A percentile compares a stretch with the other conserved stretches of the same genome.
Conservation (phyloP, 2,888 invertebrate species). For the Melipona beecheii region DNA sequence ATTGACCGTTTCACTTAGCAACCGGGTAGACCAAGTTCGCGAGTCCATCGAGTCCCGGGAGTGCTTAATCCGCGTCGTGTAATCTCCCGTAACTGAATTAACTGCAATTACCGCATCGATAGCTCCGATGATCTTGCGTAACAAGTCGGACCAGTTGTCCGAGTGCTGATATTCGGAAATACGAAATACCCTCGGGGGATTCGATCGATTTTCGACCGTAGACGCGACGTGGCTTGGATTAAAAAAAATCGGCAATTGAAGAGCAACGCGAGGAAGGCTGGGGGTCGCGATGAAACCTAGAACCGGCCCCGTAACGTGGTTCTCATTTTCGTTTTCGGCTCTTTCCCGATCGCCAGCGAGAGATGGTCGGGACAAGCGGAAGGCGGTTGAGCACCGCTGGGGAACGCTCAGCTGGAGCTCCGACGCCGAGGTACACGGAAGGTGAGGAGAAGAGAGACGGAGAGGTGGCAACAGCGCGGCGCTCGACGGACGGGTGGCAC, state of each 20-base stretch:
- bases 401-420: slow-evolving; percentile 77
- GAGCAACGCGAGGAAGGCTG: not conserved
- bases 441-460: slow-evolving; percentile 69
- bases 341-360: too few species aligned
- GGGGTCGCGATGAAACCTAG: slow-evolving; percentile 11
- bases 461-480: slow-evolving; percentile 81
- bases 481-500: slow-evolving; percentile 75
- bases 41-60: not conserved
- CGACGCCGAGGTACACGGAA: slow-evolving; percentile 57
- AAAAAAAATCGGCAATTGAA: slow-evolving; percentile 14
- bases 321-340: slow-evolving; percentile 23
- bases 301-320: slow-evolving; percentile 36
- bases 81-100: too few species aligned
- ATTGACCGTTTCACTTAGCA: not conserved
- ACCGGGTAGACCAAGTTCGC: not conserved
- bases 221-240: too few species aligned
- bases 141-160: too few species aligned
- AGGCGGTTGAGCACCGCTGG: slow-evolving; percentile 73
- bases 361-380: not conserved
- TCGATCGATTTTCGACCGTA: too few species aligned
- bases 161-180: too few species aligned
- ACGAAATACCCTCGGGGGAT: too few species aligned
- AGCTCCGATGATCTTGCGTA: too few species aligned
- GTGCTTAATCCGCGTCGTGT: too few species aligned
- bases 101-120: too few species aligned